phyloP scores from a whole-genome alignment of 2,113 vertebrate genomes.

The Clarias macrocephalus region DNA sequence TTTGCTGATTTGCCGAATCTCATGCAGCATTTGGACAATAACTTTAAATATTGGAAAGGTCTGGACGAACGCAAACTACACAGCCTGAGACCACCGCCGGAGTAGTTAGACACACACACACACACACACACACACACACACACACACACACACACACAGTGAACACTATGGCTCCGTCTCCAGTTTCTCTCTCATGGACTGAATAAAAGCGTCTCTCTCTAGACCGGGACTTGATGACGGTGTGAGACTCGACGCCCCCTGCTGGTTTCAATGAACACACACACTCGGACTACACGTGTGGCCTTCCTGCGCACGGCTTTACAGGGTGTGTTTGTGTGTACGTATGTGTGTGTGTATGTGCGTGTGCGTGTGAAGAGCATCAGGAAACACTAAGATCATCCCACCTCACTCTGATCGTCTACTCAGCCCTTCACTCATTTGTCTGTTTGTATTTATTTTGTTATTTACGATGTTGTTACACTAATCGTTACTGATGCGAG shows the following conservation, averaged over 20 bases:
- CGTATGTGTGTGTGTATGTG: slow-evolving; percentile 19
- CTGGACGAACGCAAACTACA: slow-evolving; percentile 87
- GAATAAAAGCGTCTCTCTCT: slow-evolving; percentile 1
- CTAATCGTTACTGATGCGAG: slow-evolving; percentile 78
- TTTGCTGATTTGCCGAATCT: slow-evolving; percentile 94
- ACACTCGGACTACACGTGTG: slow-evolving; percentile 16
- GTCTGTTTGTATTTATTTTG: slow-evolving; percentile 10
- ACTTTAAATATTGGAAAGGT: slow-evolving; percentile 98
- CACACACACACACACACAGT: neutral
- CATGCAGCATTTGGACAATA: slow-evolving; percentile 95
- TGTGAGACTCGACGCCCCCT: slow-evolving; percentile 30
- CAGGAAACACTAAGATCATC: slow-evolving; percentile 47
- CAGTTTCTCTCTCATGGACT: slow-evolving; percentile 9
- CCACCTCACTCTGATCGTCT: slow-evolving; percentile 55
- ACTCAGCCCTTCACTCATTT: slow-evolving; percentile 57
- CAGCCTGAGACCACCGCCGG: slow-evolving; percentile 84
- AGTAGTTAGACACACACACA: slow-evolving; percentile 66
- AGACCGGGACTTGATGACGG: slow-evolving; percentile 16
- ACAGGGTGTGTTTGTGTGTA: slow-evolving; percentile 15
- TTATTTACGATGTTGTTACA: slow-evolving; percentile 81
- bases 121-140: slow-evolving; percentile 23
- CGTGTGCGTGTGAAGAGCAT: slow-evolving; percentile 1
- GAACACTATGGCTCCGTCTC: neutral
- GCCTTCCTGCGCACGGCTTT: slow-evolving; percentile 34
- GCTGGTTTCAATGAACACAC: slow-evolving; percentile 14